Percentiles rank a stretch among this genome's conserved stretches.
Conservation (phyloP, 2,888 invertebrate genomes). For the Athripsodes cinereus region DNA sequence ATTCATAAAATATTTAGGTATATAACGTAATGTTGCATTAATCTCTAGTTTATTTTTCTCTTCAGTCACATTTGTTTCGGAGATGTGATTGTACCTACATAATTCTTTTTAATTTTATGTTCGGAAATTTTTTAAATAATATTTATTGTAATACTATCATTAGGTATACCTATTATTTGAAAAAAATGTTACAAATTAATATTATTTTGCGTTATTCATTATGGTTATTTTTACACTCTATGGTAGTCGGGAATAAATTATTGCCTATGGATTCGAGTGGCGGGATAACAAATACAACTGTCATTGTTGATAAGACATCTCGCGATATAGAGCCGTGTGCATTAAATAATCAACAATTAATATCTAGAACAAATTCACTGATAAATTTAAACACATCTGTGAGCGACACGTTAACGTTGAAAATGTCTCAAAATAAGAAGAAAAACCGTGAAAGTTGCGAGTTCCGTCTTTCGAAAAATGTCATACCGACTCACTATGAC, state of each 20-base stretch:
- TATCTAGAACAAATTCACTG: not conserved
- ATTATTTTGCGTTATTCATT: too few relatives aligned
- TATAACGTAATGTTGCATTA: too few relatives aligned
- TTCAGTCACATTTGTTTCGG: too few relatives aligned
- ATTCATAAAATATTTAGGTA: not conserved
- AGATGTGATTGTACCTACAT: too few relatives aligned
- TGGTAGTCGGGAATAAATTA: not conserved
- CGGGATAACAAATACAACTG: conserved; percentile 14
- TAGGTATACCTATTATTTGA: too few relatives aligned
- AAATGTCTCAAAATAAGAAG: not conserved
- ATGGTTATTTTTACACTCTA: conserved; percentile 5
- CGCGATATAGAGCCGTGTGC: not conserved
- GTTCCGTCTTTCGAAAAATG: conserved; percentile 35
- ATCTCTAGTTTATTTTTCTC: too few relatives aligned
- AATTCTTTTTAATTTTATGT: too few relatives aligned
- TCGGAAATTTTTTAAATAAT: too few relatives aligned
- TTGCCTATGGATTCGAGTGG: conserved; percentile 13
- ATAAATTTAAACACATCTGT: too few relatives aligned
- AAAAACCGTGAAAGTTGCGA: conserved; percentile 24
- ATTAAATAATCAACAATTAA: not conserved
- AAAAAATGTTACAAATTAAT: too few relatives aligned
- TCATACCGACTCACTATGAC: conserved; percentile 40
- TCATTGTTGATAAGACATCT: conserved; percentile 8
- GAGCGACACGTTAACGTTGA: not conserved
- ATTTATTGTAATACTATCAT: too few relatives aligned